Conservation (phyloP, 2,888 invertebrate genomes). For the Norana najaformis region DNA sequence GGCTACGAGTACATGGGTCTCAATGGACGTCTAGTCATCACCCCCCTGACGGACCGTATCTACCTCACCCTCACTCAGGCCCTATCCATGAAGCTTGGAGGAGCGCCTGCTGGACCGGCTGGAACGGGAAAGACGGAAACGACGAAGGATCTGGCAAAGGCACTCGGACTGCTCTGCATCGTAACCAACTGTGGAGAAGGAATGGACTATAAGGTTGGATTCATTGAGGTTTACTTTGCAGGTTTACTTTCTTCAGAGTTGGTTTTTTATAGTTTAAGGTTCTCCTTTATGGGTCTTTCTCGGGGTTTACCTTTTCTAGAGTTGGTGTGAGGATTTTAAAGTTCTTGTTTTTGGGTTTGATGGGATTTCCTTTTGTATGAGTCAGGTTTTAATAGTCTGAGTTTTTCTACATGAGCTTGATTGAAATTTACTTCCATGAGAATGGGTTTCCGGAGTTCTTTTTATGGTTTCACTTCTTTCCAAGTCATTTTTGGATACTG, state of each 20-base stretch:
- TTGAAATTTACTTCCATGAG: too few relatives aligned
- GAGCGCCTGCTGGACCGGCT: slow-evolving; percentile 75
- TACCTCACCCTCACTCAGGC: slow-evolving; percentile 87
- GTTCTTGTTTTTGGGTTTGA: too few relatives aligned
- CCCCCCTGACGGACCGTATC: slow-evolving; percentile 87
- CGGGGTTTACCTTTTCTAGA: too few relatives aligned
- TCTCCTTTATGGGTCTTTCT: not conserved
- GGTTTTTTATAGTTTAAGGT: not conserved
- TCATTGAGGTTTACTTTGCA: not conserved
- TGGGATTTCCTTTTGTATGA: too few relatives aligned
- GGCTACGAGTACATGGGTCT: slow-evolving; percentile 95
- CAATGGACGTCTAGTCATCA: slow-evolving; percentile 86
- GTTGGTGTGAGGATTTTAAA: not conserved
- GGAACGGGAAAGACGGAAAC: slow-evolving; percentile 88
- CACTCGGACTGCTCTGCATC: slow-evolving; percentile 68
- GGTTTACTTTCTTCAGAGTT: not conserved
- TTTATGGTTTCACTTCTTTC: too few relatives aligned
- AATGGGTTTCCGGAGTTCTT: too few relatives aligned
- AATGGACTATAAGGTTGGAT: slow-evolving; percentile 48
- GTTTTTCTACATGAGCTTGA: too few relatives aligned
- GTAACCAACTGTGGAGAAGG: slow-evolving; percentile 87
- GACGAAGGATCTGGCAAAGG: slow-evolving; percentile 87
- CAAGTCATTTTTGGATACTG: too few relatives aligned
- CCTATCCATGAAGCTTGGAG: slow-evolving; percentile 85
- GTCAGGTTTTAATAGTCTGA: too few relatives aligned